Base-by-base conservation (phyloP, 2,113 vertebrate genomes). In the Cyanoramphus novaezelandiae region DNA sequence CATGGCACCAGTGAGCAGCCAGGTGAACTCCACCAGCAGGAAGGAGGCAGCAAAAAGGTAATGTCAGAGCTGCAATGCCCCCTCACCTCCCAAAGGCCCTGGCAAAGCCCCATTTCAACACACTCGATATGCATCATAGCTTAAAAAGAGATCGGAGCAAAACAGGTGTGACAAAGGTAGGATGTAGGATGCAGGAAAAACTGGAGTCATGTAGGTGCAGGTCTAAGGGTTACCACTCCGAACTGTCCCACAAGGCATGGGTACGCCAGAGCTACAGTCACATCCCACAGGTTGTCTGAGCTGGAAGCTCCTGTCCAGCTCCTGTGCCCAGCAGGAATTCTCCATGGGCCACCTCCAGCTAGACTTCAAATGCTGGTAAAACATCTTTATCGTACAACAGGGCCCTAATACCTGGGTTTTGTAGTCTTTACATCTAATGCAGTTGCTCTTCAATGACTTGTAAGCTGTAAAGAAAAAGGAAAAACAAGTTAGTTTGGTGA, bases 241-340 rank as follows among this genome's bases (percentile, higher is more conserved):
- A 24, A 20, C 7, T 6, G 65, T 76, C 31, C 20, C 43, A 28
- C 4, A 5, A 43, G 25, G 29, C 21, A 13, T 0, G 1, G 7
- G 27, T 53, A 6, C 31, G 13, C 4, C 52, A 60, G 28, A 79
- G 21, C n/a, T 52, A 29, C 29, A 37, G 27, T 7, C 18, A 19
- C 12, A 5, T 91, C 31, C 20, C 11, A 25, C n/a, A 11, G 13
- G 12, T 3, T 87, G 20, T 52, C 41, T 14, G 7, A 24, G 35
- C 9, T 65, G 39, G 47, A 19, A 91, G 24, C 13, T 81, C 9
- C 47, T 35, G 19, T 31, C 44, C 28, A 52, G 33, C 19, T 71
- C 71, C 76, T 33, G 8, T 39, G 18, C 5, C 18, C 33, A 46
- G 19, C 33, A 25, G 10, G 3, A 11, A 19, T 52, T 53, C 60